These are phyloP conservation scores for Tangara arthus DNA, from an alignment of 2,797 vertebrate species.

Conservation along the genomic window DNA sequence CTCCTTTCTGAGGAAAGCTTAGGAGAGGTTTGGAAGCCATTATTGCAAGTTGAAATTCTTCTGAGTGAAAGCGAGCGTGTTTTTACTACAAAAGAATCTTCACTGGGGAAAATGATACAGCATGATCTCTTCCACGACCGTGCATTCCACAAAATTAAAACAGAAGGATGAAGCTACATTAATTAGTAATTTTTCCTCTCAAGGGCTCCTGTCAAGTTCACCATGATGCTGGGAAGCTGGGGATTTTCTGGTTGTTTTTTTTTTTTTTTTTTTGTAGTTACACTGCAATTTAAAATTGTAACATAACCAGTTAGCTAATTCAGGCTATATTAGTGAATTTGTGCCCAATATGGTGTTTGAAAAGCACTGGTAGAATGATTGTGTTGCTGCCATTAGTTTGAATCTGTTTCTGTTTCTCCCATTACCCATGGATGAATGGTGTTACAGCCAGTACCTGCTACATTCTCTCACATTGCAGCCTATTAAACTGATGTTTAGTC, in stretches of 20 bases:
- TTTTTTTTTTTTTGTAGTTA: neutral
- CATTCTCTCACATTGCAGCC: neutral
- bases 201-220: neutral
- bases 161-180: neutral
- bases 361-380: neutral
- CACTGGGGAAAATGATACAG: neutral
- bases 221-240: neutral
- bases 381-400: neutral
- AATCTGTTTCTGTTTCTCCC: neutral
- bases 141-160: neutral
- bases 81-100: neutral
- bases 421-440: neutral
- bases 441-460: neutral
- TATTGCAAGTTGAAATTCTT: neutral
- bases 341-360: neutral
- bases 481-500: slow-evolving; percentile 21
- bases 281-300: neutral
- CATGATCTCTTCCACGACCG: neutral
- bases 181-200: neutral
- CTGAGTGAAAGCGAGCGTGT: neutral
- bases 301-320: neutral
- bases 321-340: neutral
- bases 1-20: neutral
- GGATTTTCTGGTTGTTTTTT: neutral
- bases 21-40: neutral